Base-by-base conservation (phyloP, 1,140 invertebrate species). In the Drosophila athabasca region DNA sequence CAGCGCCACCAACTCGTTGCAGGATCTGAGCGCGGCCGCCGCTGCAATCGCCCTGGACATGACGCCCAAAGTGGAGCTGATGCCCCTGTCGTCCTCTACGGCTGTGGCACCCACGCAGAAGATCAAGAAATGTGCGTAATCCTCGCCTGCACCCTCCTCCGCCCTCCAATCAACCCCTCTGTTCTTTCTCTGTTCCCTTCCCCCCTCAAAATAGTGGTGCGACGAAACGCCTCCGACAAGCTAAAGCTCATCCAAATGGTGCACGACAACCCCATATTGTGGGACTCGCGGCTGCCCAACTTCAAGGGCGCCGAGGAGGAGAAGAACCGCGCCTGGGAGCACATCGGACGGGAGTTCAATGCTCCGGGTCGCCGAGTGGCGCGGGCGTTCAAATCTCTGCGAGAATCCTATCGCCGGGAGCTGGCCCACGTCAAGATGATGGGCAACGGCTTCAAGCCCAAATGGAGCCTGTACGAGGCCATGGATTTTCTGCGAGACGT, bases 231-330 rank as follows among this genome's bases (percentile, higher is more conserved):
- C 35, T 90, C 90, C 52, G 90, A 91, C 62, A 91, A 91, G 50
- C 52, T 91, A 26, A 91, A 89, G 51, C 90, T 91, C 24, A 91
- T 91, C 26, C 87, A 89, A 60, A 91, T 91, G 90, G 90, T 91
- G n/a, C 90, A 91, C 45, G 83, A 91, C 39, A 91, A 91, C 59
- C 90, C 90, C 29, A 91, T 91, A 15, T 62, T 91, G 24, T 91
- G 90, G 90, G 90, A 91, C 50, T 91, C 90, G 0, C 90, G 90
- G 8, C 51, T 91, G n/a, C 90, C 90, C n/a, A 91, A 91, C 43
- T 91, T 91, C 22, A 91, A 91, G 62, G 90, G 90, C n/a, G 90
- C 90, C 76, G 90, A 91, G 67, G 90, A 91, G 53, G 90, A 91
- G 44, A 91, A 91, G 69, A 91, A 88, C 50, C 90, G 90, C 5